phyloP scores from a whole-genome alignment of 1,140 invertebrate species.

The Wiebesia pumilae region DNA sequence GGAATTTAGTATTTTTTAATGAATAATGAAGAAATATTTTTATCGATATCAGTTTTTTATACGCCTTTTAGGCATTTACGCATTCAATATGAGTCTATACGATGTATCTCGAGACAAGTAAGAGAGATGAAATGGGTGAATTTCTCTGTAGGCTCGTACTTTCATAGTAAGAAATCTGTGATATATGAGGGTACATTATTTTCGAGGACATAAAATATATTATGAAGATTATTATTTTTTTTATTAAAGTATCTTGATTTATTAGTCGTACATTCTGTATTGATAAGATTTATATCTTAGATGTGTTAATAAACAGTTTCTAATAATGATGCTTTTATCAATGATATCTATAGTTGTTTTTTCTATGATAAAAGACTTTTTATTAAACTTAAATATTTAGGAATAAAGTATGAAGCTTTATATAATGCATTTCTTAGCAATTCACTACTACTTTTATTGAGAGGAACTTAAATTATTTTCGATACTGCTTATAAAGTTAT shows the following conservation, averaged over 20 bases:
- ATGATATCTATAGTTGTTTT: neutral
- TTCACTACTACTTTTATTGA: no score
- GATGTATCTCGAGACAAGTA: neutral
- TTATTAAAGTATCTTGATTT: conserved; percentile 15
- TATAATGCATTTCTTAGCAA: no score
- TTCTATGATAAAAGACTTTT: neutral
- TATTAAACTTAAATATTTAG: neutral
- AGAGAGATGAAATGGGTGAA: neutral
- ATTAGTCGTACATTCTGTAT: neutral
- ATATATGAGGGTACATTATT: conserved; percentile 22
- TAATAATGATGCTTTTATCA: neutral
- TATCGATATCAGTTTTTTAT: conserved; percentile 26
- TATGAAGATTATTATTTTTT: conserved; percentile 28
- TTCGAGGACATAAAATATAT: neutral
- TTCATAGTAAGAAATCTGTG: conserved; percentile 4
- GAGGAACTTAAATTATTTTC: no score
- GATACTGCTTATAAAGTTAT: no score
- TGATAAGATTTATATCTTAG: neutral
- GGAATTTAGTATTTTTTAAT: conserved; percentile 55
- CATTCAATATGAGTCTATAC: neutral
- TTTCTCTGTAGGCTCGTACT: neutral
- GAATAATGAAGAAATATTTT: conserved; percentile 5
- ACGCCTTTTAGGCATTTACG: conserved; percentile 22
- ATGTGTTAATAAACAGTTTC: neutral
- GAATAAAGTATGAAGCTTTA: no score